Percentiles rank a stretch among this genome's conserved stretches.
phyloP scores from a whole-genome alignment of 2,113 vertebrate genomes.

The Corvus moneduloides region DNA sequence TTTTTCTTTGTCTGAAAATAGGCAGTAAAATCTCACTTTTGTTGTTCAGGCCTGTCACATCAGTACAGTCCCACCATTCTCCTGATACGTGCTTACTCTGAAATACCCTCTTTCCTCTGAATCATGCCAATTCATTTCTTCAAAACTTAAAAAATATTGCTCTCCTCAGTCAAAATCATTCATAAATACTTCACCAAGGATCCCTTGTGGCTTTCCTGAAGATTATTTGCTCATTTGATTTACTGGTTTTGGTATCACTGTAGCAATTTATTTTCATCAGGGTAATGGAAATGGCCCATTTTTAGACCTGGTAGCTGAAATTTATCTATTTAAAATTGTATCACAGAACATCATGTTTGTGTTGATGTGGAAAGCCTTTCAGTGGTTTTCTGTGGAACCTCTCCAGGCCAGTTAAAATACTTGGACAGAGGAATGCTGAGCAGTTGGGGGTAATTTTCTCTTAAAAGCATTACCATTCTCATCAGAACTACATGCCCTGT shows the following conservation, averaged over 20 bases:
- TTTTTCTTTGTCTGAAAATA: neutral
- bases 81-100: neutral
- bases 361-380: neutral
- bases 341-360: neutral
- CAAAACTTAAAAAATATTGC: neutral
- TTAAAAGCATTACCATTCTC: neutral
- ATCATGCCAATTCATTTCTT: neutral
- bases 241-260: neutral
- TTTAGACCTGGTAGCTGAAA: neutral
- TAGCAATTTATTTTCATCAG: neutral
- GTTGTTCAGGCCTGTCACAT: neutral
- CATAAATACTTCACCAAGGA: conserved; percentile 24
- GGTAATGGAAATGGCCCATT: neutral
- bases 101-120: neutral
- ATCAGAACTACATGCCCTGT: neutral
- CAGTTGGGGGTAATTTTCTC: neutral
- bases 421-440: neutral
- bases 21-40: neutral
- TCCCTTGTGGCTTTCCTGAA: neutral
- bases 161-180: conserved; percentile 10
- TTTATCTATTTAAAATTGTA: neutral
- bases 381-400: neutral
- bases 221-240: conserved; percentile 13
- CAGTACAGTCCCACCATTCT: neutral
- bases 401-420: neutral